Evolutionary conservation across 2,888 invertebrate species (phyloP), one percentile per base, ranked within the genome.

Genomic region (Eristalinus aeneus): DNA sequence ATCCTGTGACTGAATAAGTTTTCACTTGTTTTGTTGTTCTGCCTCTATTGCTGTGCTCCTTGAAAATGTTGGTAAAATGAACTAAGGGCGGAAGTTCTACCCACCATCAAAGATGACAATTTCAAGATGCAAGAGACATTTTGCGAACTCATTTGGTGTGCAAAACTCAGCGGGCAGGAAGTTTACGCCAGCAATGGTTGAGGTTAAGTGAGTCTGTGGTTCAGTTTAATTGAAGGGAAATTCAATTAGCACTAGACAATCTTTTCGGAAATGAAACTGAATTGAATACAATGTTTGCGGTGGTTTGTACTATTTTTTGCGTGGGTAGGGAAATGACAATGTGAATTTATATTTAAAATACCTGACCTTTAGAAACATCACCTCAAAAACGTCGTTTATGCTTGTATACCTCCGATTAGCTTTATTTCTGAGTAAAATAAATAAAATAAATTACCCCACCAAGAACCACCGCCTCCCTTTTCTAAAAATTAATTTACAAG

Each of bases 1-100:
- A 63, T 63, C 34, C 54, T 46, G 32, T 65, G 65, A 60, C 72
- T 56, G 78, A 16, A 65, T 9, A 61, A 72, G 36, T 72, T 72
- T 72, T 67, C 60, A 31, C 65, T 72, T 56, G n/a, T 65, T 58
- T 23, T 54, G 12, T 12, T 16, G 46, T 16, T 16, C 1, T 16
- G 46, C 46, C 6, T 46, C 46, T 8, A 46, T 16, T n/a, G 16
- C 46, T 16, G 9, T 11, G 0, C 3, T 9, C 22, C 22, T 11
- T 11, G 56, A 56, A 11, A 27, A 56, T 22, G 56, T 23, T 11
- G 56, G 23, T 11, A 22, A 23, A 1, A 16, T 11, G 22, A 56
- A 56, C 22, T 12, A 23, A 23, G 22, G 22, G 56, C 23, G 12
- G 56, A n/a, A 12, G 23, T 56, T 56, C 22, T 56, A 20, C 12